Percentiles rank a stretch among this genome's conserved stretches.
Evolutionary conservation across 2,113 vertebrate genomes (phyloP).

Genomic region (Carollia perspicillata): DNA sequence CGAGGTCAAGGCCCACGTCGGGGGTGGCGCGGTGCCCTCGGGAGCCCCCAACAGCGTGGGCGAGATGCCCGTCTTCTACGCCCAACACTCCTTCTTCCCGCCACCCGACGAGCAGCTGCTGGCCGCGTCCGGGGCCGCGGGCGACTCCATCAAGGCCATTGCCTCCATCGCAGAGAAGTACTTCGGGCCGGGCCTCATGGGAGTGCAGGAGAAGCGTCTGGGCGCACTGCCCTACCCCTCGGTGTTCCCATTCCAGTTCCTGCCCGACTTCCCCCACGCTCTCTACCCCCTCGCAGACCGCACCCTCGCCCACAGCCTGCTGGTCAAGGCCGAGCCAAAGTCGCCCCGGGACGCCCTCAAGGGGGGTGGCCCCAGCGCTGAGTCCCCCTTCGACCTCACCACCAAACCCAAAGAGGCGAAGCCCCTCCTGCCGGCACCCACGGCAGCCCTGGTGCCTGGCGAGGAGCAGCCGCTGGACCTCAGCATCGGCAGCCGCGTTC

Average conservation of each 20-base stretch:
- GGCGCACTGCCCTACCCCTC: slow-evolving; percentile 94
- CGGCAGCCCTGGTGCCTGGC: slow-evolving; percentile 79
- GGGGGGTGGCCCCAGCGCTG: slow-evolving; percentile 82
- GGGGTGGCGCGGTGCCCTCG: slow-evolving; percentile 80
- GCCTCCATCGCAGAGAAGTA: slow-evolving; percentile 99
- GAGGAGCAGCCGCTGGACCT: slow-evolving; percentile 98
- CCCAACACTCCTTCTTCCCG: slow-evolving; percentile 96
- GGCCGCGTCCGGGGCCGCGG: slow-evolving; percentile 86
- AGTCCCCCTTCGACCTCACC: slow-evolving; percentile 98
- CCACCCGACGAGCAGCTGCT: slow-evolving; percentile 95
- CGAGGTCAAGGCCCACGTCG: slow-evolving; percentile 85
- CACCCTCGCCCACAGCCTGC: slow-evolving; percentile 91
- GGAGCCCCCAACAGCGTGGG: slow-evolving; percentile 82
- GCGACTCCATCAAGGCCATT: slow-evolving; percentile 99
- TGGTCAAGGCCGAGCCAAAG: slow-evolving; percentile 97
- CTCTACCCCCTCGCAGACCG: slow-evolving; percentile 95
- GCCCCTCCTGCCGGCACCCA: slow-evolving; percentile 80
- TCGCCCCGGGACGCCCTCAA: slow-evolving; percentile 94
- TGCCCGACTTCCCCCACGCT: slow-evolving; percentile 95
- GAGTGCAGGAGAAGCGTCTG: slow-evolving; percentile 97
- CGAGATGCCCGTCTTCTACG: slow-evolving; percentile 90
- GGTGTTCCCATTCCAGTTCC: slow-evolving; percentile 97
- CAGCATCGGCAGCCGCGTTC: slow-evolving; percentile 92
- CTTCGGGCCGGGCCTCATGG: slow-evolving; percentile 97
- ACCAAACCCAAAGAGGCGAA: slow-evolving; percentile 95